phyloP scores from a whole-genome alignment of 2,888 invertebrate species.

The Phortica okadai region DNA sequence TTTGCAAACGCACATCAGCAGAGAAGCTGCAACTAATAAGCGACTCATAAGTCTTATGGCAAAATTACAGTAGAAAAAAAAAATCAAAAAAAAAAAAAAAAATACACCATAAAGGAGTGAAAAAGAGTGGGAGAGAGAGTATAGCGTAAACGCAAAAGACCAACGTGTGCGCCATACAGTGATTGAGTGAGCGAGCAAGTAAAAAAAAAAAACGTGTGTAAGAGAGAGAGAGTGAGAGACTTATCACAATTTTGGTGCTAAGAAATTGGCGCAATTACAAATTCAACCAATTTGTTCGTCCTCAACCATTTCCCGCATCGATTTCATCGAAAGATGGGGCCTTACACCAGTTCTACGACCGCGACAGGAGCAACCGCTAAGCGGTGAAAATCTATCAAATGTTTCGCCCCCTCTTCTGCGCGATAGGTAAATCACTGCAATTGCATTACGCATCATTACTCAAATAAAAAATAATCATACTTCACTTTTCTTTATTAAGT shows the following conservation, averaged over 20 bases:
- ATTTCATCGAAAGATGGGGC: constrained; percentile 98
- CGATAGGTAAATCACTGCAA: constrained; percentile 73
- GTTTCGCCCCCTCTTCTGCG: constrained; percentile 77
- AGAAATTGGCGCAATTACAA: constrained; percentile 71
- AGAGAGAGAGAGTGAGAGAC: background rate
- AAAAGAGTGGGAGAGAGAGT: background rate
- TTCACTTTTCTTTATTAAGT: too few species aligned
- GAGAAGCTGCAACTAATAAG: background rate
- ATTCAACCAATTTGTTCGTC: constrained; percentile 73
- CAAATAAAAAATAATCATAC: too few species aligned
- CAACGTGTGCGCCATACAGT: background rate
- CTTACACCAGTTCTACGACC: constrained; percentile 98
- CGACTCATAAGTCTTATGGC: background rate
- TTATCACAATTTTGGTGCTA: constrained; percentile 7
- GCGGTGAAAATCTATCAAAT: constrained; percentile 77
- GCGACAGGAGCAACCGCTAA: constrained; percentile 94
- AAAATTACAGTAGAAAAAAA: constrained; percentile 16
- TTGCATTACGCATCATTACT: too few species aligned
- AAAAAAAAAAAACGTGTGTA: background rate
- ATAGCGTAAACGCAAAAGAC: background rate
- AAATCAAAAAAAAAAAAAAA: background rate
- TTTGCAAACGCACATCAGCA: background rate
- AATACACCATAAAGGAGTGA: background rate
- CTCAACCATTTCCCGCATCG: constrained; percentile 94
- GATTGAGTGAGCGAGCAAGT: background rate